Base-by-base conservation (phyloP, 2,888 invertebrate species). In the Lampropteryx suffumata region DNA sequence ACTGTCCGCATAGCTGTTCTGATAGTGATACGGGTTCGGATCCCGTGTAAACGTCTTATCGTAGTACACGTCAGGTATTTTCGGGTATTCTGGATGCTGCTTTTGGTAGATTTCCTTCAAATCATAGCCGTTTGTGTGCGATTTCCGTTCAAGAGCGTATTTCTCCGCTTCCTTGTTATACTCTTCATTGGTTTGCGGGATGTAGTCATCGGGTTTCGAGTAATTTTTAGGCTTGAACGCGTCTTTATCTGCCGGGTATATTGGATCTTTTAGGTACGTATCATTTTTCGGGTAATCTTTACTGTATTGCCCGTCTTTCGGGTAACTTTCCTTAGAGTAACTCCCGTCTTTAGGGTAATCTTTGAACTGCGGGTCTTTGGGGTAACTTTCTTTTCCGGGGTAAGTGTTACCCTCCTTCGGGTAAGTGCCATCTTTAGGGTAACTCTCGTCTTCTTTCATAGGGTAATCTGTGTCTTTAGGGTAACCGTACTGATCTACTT, bases 111-210 rank as follows among this genome's bases (percentile, higher is more conserved):
- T 24, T 27, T 63, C 56, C 8, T 81, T 81, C 0, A 48, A 26
- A 27, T 86, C 84, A 39, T 83, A 86, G 0, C 73, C 75, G 42
- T 75, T 17, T 17, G 17, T 79, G 0, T 74, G 70, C 0, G 79
- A 70, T 60, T 87, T 89, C 9, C 88, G 56, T 43, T 81, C 88
- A 2, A 88, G 32, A 0, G 87, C 86, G 12, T 88, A 89, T 42
- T 81, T 86, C 14, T 89, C 89, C 0, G 87, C 90, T 53, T 85
- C 90, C 2, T 84, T 87, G 6, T 88, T 86, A 9, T 88, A 87
- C 17, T 89, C 88, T 7, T 88, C 90, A 32, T 87, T 87, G 0
- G 87, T 85, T 8, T 84, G 84, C 0, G 88, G 84, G 9, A 88
- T 72, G 26, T 82, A 86, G 24, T 88, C 87, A 0, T 84, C 84